These are phyloP conservation scores for Lacanobia oleracea DNA, from an alignment of 2,888 invertebrate genomes.

Conservation along the genomic window DNA sequence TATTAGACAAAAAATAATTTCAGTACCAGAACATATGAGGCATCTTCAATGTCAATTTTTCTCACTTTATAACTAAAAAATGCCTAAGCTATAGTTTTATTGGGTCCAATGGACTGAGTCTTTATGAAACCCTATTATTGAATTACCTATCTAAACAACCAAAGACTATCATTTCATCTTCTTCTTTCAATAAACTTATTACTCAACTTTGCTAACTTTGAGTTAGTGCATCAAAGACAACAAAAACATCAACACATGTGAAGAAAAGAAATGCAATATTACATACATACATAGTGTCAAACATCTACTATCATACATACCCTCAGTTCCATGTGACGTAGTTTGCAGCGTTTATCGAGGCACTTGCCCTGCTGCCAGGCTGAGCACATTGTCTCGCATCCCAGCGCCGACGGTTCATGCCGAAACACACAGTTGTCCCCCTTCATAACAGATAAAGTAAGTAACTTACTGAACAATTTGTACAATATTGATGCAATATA, in stretches of 20 bases:
- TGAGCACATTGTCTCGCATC: constrained; percentile 95
- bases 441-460: constrained; percentile 82
- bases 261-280: constrained; percentile 22
- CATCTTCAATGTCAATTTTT: background rate
- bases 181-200: background rate
- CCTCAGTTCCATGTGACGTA: constrained; percentile 96
- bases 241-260: constrained; percentile 13
- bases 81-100: no score
- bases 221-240: background rate
- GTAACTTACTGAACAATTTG: constrained; percentile 38
- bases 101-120: no score
- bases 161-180: background rate
- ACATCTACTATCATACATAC: no score
- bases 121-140: no score
- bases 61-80: background rate
- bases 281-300: background rate
- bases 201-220: background rate
- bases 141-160: background rate
- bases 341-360: constrained; percentile 94
- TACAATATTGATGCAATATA: constrained; percentile 6
- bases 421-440: constrained; percentile 95
- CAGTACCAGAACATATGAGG: background rate
- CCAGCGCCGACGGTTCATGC: constrained; percentile 95
- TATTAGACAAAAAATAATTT: background rate
- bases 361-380: constrained; percentile 96